phyloP scores from a whole-genome alignment of 2,113 vertebrate genomes.

The Delphinapterus leucas region DNA sequence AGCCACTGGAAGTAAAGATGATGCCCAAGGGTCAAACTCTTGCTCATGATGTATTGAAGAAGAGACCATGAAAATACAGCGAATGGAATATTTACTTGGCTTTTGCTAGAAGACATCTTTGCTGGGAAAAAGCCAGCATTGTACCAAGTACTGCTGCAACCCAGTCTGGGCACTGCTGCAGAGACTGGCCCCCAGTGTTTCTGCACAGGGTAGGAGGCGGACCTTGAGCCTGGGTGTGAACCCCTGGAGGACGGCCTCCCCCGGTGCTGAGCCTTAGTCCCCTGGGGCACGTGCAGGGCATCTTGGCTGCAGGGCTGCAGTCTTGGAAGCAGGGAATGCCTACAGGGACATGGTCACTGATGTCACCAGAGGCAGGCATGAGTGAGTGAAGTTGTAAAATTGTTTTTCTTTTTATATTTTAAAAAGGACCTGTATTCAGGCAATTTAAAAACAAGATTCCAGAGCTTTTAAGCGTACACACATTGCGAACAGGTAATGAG shows the following conservation, averaged over 20 bases:
- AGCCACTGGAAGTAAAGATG: neutral
- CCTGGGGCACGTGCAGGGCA: neutral
- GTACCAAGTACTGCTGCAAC: rapidly evolving
- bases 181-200: rapidly evolving
- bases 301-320: neutral
- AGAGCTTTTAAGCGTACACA: neutral
- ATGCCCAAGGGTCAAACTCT: neutral
- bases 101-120: neutral
- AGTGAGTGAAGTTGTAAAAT: neutral
- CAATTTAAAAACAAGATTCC: neutral
- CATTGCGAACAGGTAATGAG: neutral
- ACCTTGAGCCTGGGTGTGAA: neutral
- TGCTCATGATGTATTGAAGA: neutral
- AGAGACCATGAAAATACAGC: neutral
- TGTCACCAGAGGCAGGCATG: neutral
- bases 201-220: neutral
- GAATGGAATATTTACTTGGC: neutral
- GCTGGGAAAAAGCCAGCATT: neutral
- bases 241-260: neutral
- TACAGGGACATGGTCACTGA: rapidly evolving
- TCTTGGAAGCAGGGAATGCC: neutral
- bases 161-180: rapidly evolving
- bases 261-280: neutral
- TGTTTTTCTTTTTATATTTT: neutral
- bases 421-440: neutral